These are phyloP conservation scores for Tricholauxania praeusta DNA, from an alignment of 2,888 invertebrate genomes.

Conservation along the genomic window DNA sequence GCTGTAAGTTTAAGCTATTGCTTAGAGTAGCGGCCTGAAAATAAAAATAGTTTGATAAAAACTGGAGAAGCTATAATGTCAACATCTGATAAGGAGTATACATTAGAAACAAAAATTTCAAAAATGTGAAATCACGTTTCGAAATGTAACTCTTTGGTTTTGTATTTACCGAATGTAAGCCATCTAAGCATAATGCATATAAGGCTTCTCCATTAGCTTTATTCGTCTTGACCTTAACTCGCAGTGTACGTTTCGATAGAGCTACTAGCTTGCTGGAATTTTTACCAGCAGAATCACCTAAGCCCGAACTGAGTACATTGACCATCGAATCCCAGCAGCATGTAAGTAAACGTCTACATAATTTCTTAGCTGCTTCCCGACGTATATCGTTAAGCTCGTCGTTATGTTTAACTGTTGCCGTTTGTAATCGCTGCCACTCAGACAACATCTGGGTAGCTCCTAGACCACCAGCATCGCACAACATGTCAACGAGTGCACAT, in stretches of 20 bases:
- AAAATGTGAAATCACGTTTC: background rate
- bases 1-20: conserved; percentile 88
- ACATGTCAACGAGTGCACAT: conserved; percentile 67
- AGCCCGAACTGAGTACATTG: conserved; percentile 84
- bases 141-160: background rate
- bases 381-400: conserved; percentile 76
- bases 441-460: conserved; percentile 86
- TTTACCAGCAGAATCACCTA: conserved; percentile 70
- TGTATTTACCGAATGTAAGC: conserved; percentile 80
- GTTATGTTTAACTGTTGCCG: conserved; percentile 77
- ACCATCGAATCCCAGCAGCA: conserved; percentile 95
- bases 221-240: conserved; percentile 67
- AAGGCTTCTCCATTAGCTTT: conserved; percentile 78
- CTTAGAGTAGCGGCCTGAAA: conserved; percentile 86
- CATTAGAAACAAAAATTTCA: background rate
- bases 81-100: background rate
- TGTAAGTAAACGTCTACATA: conserved; percentile 82
- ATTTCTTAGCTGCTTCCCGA: conserved; percentile 82
- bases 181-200: conserved; percentile 88
- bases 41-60: background rate
- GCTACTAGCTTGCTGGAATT: conserved; percentile 73
- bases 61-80: conserved; percentile 1
- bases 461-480: conserved; percentile 84
- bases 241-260: conserved; percentile 70
- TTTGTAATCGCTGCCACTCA: conserved; percentile 87